Base-by-base conservation (phyloP, 2,113 vertebrate genomes). In the Hippolais icterina region DNA sequence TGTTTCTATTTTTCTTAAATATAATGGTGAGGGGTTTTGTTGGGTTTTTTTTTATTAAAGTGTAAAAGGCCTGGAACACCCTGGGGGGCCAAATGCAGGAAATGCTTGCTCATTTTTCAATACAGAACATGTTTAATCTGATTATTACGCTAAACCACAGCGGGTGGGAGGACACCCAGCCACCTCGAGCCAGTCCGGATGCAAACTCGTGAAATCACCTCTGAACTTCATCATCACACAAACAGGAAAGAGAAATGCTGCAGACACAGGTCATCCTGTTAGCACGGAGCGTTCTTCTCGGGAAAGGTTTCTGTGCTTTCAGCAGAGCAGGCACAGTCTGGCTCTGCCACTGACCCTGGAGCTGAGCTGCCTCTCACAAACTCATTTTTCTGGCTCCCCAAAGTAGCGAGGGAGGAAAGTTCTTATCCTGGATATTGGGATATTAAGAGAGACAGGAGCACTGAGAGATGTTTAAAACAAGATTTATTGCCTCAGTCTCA, bases 281-380 rank as follows among this genome's bases (percentile, higher is more conserved):
- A 66, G 49, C 46, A 76, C 0, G 1, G 65, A 61, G n/a, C 1
- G 42, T 13, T 50, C 11, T 35, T 31, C 28, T 31, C 13, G 8
- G n/a, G 23, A 53, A 35, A 41, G 24, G 49, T 44, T 28, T 0
- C 1, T 22, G 23, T 1, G 2, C 6, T 53, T 37, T 11, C 78
- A 70, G 28, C 24, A 42, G 15, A 19, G 5, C 37, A 39, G 18
- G 16, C 15, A 12, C 33, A 8, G 39, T 3, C 24, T 33, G 47
- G 2, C 41, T n/a, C n/a, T n/a, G n/a, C n/a, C n/a, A n/a, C n/a
- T n/a, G n/a, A n/a, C n/a, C 46, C 37, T 57, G 65, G 17, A 12
- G 15, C 41, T 10, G 25, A 25, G 28, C 20, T 22, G 21, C 37
- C 25, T 47, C 47, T 35, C 49, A 61, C 49, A 44, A 31, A 35